A percentile compares a stretch with the other conserved stretches of the same genome.
Conservation (phyloP, 2,113 vertebrate genomes). For the Peucedramus taeniatus region DNA sequence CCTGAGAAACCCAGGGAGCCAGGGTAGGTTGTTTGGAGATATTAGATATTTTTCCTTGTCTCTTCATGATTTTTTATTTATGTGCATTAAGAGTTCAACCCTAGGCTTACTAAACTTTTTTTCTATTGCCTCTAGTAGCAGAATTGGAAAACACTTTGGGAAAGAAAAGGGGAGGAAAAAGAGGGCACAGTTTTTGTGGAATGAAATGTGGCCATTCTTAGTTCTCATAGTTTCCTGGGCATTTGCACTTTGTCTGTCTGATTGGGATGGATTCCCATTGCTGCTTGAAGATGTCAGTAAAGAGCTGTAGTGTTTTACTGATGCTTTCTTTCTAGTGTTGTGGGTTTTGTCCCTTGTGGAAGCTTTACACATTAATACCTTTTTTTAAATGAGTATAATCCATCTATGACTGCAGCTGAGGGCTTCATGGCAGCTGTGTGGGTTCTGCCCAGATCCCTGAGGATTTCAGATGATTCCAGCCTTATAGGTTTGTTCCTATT, state of each 20-base stretch:
- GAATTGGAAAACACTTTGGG: background rate
- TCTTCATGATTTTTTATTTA: background rate
- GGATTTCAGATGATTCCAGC: background rate
- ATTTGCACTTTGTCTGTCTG: background rate
- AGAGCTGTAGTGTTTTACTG: background rate
- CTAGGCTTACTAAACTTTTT: background rate
- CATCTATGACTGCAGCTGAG: slow-evolving; percentile 1
- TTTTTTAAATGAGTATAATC: slow-evolving; percentile 16
- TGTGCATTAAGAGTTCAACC: background rate
- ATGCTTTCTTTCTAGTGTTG: background rate
- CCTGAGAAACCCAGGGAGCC: background rate
- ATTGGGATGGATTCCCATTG: background rate
- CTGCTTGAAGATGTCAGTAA: background rate
- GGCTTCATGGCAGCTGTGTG: background rate
- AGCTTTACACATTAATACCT: slow-evolving; percentile 15
- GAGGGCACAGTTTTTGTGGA: background rate
- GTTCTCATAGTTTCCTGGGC: background rate
- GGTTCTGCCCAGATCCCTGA: background rate
- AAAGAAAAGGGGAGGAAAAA: background rate
- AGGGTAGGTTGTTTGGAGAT: background rate
- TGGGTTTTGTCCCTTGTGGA: background rate
- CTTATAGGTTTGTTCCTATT: slow-evolving; percentile 20
- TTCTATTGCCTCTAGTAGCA: background rate
- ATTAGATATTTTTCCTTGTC: background rate
- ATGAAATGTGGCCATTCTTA: rapidly evolving